phyloP scores from a whole-genome alignment of 2,113 vertebrate genomes.

The Vimba vimba region DNA sequence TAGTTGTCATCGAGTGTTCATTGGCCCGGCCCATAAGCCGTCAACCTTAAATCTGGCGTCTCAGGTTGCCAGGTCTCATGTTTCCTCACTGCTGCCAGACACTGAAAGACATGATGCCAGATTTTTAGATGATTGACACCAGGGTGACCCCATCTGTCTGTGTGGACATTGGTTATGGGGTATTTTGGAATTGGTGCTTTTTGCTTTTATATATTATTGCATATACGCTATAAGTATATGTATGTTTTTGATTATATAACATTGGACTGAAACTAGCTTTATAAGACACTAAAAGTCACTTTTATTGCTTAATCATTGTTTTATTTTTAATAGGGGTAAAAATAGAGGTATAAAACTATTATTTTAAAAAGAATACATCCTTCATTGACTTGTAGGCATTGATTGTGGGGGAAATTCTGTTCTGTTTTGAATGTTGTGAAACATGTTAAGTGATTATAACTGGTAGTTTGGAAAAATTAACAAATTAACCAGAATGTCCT shows the following conservation, averaged over 20 bases:
- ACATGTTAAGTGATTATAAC: not conserved
- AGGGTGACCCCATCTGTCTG: constrained; percentile 57
- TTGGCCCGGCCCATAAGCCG: constrained; percentile 68
- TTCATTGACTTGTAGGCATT: not conserved
- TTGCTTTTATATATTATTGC: not conserved
- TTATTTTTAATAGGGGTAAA: too few species aligned
- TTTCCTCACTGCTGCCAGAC: constrained; percentile 74
- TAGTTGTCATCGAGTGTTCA: constrained; percentile 56
- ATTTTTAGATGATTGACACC: constrained; percentile 67
- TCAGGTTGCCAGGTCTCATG: constrained; percentile 74
- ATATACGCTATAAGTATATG: not conserved
- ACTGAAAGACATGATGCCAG: constrained; percentile 71
- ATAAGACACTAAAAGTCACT: too few species aligned
- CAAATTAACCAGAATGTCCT: not conserved
- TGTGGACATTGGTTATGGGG: not conserved
- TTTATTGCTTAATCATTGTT: too few species aligned
- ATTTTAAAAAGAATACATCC: too few species aligned
- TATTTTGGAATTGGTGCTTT: not conserved
- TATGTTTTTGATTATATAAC: not conserved
- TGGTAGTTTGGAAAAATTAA: not conserved
- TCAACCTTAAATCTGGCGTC: constrained; percentile 78
- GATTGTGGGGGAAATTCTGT: not conserved
- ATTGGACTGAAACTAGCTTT: not conserved
- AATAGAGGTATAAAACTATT: too few species aligned
- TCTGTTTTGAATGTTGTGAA: not conserved